phyloP scores from a whole-genome alignment of 2,888 invertebrate species.

The Hydrotaea diabolus region DNA sequence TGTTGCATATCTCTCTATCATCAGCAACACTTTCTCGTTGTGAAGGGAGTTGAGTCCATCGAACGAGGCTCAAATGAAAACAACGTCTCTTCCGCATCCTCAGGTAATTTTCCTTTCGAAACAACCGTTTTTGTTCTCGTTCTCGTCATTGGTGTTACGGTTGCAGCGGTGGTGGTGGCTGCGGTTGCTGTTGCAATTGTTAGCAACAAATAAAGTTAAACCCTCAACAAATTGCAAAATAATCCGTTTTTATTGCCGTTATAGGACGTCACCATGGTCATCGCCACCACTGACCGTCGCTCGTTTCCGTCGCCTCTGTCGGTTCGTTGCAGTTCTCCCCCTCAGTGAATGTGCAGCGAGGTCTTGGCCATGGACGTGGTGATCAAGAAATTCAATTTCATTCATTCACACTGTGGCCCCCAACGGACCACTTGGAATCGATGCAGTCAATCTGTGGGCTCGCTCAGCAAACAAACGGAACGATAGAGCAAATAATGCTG shows the following conservation, averaged over 20 bases:
- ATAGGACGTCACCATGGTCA: conserved; percentile 38
- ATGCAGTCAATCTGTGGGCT: neutral
- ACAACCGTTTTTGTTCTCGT: conserved; percentile 21
- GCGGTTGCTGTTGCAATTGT: conserved; percentile 1
- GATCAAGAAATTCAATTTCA: conserved; percentile 58
- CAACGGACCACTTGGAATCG: conserved; percentile 48
- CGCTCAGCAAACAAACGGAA: neutral
- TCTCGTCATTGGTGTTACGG: conserved; percentile 4
- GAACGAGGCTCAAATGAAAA: neutral
- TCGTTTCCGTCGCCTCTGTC: conserved; percentile 8
- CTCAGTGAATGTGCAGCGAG: conserved; percentile 30
- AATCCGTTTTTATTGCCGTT: conserved; percentile 66
- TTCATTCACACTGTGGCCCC: conserved; percentile 55
- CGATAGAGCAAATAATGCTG: conserved; percentile 56
- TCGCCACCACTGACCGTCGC: conserved; percentile 16
- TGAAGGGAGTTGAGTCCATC: conserved; percentile 12
- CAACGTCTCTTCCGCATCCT: conserved; percentile 64
- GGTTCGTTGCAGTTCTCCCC: neutral
- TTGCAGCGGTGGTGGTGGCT: too few species aligned
- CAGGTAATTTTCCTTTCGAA: conserved; percentile 58
- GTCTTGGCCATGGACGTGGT: conserved; percentile 43
- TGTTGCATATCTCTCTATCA: conserved; percentile 61
- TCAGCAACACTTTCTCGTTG: conserved; percentile 62
- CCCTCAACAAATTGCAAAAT: conserved; percentile 67
- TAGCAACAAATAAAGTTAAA: conserved; percentile 59